These are phyloP conservation scores for Rhinolophus ferrumequinum DNA, from an alignment of 2,113 vertebrate genomes.

Conservation along the genomic window DNA sequence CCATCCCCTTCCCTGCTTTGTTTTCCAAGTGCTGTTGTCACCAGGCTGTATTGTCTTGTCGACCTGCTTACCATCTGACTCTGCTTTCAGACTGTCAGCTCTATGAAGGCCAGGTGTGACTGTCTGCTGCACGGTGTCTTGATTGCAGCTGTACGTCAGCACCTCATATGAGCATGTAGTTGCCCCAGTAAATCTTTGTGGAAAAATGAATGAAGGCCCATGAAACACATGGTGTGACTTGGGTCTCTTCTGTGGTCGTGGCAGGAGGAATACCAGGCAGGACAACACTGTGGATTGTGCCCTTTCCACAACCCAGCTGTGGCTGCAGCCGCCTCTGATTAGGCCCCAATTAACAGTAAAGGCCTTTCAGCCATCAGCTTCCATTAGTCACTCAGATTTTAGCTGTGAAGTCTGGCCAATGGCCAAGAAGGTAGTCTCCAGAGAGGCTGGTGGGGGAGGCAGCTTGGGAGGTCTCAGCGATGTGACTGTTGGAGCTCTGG, in stretches of 20 bases:
- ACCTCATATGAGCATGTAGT: fast-evolving
- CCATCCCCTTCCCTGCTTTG: background rate
- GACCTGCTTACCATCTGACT: fast-evolving
- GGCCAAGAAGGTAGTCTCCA: background rate
- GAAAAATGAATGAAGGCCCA: background rate
- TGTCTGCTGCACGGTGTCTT: fast-evolving
- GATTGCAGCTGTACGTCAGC: fast-evolving
- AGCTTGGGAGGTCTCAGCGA: background rate
- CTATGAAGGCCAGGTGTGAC: fast-evolving
- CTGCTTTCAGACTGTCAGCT: no score
- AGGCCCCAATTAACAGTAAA: background rate
- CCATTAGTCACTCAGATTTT: background rate
- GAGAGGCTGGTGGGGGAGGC: background rate
- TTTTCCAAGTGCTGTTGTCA: background rate
- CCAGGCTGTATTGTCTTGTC: fast-evolving
- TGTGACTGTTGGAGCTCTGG: fast-evolving
- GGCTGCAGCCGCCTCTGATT: background rate
- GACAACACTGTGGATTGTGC: background rate
- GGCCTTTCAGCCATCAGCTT: background rate
- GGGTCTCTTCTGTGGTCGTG: no score
- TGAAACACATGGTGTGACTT: background rate
- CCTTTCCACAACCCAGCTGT: background rate
- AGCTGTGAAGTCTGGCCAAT: background rate
- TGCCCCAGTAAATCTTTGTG: background rate
- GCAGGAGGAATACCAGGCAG: background rate